These are phyloP conservation scores for Drosophila paranaensis DNA, from an alignment of 2,888 invertebrate genomes.

Conservation along the genomic window DNA sequence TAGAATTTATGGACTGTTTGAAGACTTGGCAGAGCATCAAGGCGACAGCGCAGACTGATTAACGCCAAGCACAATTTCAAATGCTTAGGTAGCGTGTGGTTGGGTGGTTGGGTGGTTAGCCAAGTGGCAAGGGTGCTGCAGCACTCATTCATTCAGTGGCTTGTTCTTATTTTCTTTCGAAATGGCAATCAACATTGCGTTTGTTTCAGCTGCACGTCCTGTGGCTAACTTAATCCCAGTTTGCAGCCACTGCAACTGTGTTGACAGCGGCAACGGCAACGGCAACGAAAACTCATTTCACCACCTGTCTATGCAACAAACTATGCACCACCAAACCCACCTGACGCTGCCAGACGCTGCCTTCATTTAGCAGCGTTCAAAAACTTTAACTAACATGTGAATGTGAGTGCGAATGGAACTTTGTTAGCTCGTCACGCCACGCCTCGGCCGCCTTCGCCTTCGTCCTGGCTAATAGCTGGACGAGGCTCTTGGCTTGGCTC, in stretches of 20 bases:
- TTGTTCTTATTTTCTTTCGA: conserved; percentile 7
- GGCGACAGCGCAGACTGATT: conserved; percentile 36
- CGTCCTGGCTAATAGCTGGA: conserved; percentile 7
- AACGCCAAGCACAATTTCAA: conserved; percentile 13
- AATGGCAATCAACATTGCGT: conserved; percentile 68
- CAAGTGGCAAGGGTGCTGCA: conserved; percentile 68
- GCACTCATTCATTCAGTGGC: conserved; percentile 13
- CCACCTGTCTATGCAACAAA: conserved; percentile 55
- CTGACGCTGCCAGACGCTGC: not conserved
- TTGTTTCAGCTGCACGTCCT: conserved; percentile 56
- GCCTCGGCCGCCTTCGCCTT: conserved; percentile 35
- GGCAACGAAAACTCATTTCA: conserved; percentile 65
- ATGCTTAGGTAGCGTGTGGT: not conserved
- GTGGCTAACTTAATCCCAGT: conserved; percentile 48
- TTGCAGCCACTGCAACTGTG: conserved; percentile 9
- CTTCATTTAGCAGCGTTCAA: conserved; percentile 4
- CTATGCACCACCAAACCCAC: conserved; percentile 15
- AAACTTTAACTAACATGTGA: conserved; percentile 38
- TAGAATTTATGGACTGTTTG: conserved; percentile 47
- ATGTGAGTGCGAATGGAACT: conserved; percentile 53
- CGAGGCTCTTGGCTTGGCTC: conserved; percentile 10
- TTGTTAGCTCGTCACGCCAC: conserved; percentile 56
- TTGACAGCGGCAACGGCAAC: conserved; percentile 22
- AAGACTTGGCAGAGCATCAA: conserved; percentile 44
- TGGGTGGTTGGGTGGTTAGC: not conserved